phyloP scores from a whole-genome alignment of 2,888 invertebrate genomes.

The Cybosia mesomella region DNA sequence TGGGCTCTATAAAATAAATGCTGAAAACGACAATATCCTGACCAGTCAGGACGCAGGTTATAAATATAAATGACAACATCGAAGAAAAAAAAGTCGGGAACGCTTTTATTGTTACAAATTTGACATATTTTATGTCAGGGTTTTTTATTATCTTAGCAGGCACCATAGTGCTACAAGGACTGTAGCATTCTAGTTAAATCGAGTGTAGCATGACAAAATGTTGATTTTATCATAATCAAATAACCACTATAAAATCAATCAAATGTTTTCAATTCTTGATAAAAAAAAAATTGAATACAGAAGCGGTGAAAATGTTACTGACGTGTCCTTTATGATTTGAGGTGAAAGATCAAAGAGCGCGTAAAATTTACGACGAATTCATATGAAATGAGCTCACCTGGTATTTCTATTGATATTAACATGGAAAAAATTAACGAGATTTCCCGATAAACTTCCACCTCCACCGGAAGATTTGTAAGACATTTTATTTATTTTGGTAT shows the following conservation, averaged over 20 bases:
- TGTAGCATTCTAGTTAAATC: too few species aligned
- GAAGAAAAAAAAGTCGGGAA: too few species aligned
- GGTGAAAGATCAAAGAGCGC: slow-evolving; percentile 57
- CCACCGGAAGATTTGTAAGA: slow-evolving; percentile 18
- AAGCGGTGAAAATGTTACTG: slow-evolving; percentile 51
- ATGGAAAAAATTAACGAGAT: slow-evolving; percentile 45
- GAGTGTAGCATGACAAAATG: background rate
- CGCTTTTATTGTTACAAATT: too few species aligned
- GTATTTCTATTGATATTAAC: slow-evolving; percentile 53
- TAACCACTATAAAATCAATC: too few species aligned
- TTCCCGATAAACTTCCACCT: slow-evolving; percentile 40
- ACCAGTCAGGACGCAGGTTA: too few species aligned
- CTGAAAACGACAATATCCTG: too few species aligned
- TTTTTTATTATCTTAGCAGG: background rate
- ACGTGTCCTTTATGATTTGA: slow-evolving; percentile 54
- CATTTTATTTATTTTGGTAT: slow-evolving; percentile 21
- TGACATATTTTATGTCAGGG: background rate
- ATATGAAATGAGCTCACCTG: slow-evolving; percentile 59
- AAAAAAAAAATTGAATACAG: slow-evolving; percentile 52
- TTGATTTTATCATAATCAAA: too few species aligned
- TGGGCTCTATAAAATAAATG: too few species aligned
- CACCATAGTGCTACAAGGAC: background rate
- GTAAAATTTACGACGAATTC: slow-evolving; percentile 58
- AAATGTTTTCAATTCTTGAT: slow-evolving; percentile 24
- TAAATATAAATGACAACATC: too few species aligned